Evolutionary conservation across 2,797 vertebrate genomes (phyloP), one percentile per base, ranked within the genome.

Genomic region (Gymnocypris eckloni): DNA sequence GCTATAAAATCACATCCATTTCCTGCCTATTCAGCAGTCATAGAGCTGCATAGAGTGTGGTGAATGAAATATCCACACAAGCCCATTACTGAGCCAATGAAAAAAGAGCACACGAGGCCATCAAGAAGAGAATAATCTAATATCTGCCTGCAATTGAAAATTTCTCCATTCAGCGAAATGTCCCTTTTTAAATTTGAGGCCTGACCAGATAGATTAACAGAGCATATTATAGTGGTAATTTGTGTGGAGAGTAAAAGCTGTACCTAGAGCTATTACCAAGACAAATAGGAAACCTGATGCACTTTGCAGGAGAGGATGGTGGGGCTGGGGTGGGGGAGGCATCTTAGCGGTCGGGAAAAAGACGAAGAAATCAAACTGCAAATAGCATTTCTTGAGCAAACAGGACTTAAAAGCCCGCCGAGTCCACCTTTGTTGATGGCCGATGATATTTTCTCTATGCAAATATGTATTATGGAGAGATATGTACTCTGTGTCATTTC

Each of bases 1-100:
- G 87, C 87, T 64, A 75, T 85, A 87, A 87, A 84, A 79, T 86
- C 83, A 54, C 59, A 71, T 80, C 48, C 73, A 86, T 84, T 87
- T 87, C 75, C 79, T 87, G 76, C 78, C 84, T 52, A 43, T 86
- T 75, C 79, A 81, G 80, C 86, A 86, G 77, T 83, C 85, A 50
- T 33, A 33, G 33, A 33, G 43, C 39, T 33, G 70, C 77, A 59
- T 73, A 76, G 61, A 75, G 71, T 67, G 85, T 37, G 59, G 82
- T 69, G 71, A 84, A 84, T 86, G 71, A 81, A 79, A 75, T 56
- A 79, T 82, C 79, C 72, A 86, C 41, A 66, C 54, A 54, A 86
- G 22, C 66, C 85, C 75, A 67, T 75, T 80, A 85, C 78, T 13
- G 70, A 85, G 64, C 59, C 83, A 75, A 77, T 54, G 48, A 66